Percentiles rank a stretch among this genome's conserved stretches.
Conservation (phyloP, 2,888 invertebrate genomes). For the Nysson spinosus region DNA sequence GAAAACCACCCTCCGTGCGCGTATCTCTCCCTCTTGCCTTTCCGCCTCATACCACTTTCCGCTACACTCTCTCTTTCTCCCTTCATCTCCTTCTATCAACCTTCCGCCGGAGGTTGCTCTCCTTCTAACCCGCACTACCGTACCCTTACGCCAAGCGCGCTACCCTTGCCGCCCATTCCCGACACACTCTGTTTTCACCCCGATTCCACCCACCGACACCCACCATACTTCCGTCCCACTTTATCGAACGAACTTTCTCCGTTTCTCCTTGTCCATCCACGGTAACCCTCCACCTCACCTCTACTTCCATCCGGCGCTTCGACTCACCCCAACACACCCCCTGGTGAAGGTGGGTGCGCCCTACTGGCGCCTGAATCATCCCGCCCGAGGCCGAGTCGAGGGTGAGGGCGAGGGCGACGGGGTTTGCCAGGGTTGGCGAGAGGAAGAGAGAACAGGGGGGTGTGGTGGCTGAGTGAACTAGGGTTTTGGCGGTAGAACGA, state of each 20-base stretch:
- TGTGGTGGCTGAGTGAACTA: constrained; percentile 68
- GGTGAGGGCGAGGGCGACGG: constrained; percentile 18
- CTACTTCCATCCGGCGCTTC: constrained; percentile 58
- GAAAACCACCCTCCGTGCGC: constrained; percentile 74
- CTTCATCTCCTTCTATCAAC: constrained; percentile 44
- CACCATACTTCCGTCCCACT: constrained; percentile 32
- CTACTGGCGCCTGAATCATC: constrained; percentile 78
- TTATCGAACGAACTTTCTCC: constrained; percentile 19
- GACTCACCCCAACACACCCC: constrained; percentile 59
- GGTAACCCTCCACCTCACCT: constrained; percentile 35
- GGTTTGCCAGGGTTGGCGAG: constrained; percentile 37
- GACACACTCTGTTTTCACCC: constrained; percentile 64
- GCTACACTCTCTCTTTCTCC: constrained; percentile 33
- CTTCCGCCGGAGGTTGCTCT: constrained; percentile 47
- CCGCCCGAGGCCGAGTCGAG: constrained; percentile 73
- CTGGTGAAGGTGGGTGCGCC: constrained; percentile 76
- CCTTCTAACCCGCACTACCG: constrained; percentile 21
- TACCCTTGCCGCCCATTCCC: too few species aligned
- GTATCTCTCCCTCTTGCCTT: constrained; percentile 67
- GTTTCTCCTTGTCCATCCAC: constrained; percentile 35
- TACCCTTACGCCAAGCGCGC: constrained; percentile 48
- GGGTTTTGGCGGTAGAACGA: constrained; percentile 69
- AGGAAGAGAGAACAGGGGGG: constrained; percentile 23
- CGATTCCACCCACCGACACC: constrained; percentile 45
- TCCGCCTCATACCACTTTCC: constrained; percentile 25